Evolutionary conservation across 2,888 invertebrate genomes (phyloP), one percentile per base, ranked within the genome.

Genomic region (Leistus spinibarbis): DNA sequence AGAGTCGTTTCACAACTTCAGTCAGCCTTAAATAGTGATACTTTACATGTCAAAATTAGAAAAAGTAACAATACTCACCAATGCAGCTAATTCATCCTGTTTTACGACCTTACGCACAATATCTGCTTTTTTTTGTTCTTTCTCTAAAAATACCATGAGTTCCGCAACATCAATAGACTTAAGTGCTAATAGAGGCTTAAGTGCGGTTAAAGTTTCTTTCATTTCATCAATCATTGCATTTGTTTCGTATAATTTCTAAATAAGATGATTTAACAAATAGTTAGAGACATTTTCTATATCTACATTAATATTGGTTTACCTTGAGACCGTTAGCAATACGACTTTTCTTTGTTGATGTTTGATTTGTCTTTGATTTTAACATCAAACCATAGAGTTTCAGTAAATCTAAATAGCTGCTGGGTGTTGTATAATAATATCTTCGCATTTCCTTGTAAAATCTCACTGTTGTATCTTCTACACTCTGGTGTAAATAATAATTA

Each of bases 391-490:
- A 97, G 0, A 95, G 87, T 81, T 94, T 95, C 27, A 97, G 87
- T 53, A 97, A 86, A 82, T 96, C 95, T 78, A 97, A 86, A 83
- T 96, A 97, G 82, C 95, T 95, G 83, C 95, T 96, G 0, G 97
- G 96, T 0, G 96, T 97, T 1, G 95, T 95, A 84, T 97, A 96
- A 86, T 95, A 96, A 81, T 93, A 91, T 0, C 96, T 88, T 78
- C 94, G 90, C 91, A 95, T 91, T 87, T 97, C 96, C 57, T 90
- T 87, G 83, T 91, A 96, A 81, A 93, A 92, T 57, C 90, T 86
- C 16, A 90, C 89, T 0, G 96, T 93, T 90, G 93, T 94, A 22
- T 88, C 84, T 82, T 94, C 94, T 0, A 96, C 95, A 79, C 93
- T 94, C 91, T 94, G 80, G 17, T 54, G 40, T 13, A 13, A 2